Evolutionary conservation across 2,113 vertebrate genomes (phyloP).

Genomic region (Strix uralensis): DNA sequence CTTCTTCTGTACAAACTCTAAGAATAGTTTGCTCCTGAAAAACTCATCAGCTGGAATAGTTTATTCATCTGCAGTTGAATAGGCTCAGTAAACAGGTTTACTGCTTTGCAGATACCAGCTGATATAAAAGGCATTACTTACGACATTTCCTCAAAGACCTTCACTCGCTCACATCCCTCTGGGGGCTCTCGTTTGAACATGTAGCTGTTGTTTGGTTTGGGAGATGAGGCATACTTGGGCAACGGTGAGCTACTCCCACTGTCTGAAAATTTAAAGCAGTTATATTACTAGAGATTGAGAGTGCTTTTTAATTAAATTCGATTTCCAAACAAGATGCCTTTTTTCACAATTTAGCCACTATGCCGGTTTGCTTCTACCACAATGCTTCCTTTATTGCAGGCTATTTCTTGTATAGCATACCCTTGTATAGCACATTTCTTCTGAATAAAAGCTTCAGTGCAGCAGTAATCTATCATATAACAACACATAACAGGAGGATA

Average conservation of each 20-base stretch:
- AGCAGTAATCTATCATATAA: slow-evolving; percentile 47
- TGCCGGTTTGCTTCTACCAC: slow-evolving; percentile 37
- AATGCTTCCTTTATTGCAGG: slow-evolving; percentile 39
- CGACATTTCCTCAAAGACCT: slow-evolving; percentile 97
- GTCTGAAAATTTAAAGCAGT: slow-evolving; percentile 87
- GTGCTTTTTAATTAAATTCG: slow-evolving; percentile 69
- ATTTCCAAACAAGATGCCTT: slow-evolving; percentile 74
- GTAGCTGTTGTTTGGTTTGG: slow-evolving; percentile 99
- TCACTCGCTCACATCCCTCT: slow-evolving; percentile 97
- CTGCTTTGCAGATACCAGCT: slow-evolving; percentile 78
- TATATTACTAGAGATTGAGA: slow-evolving; percentile 82
- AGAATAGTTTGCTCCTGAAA: slow-evolving; percentile 65
- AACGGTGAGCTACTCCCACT: slow-evolving; percentile 92
- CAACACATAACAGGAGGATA: slow-evolving; percentile 42
- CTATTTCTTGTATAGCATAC: slow-evolving; percentile 34
- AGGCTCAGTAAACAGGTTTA: slow-evolving; percentile 70
- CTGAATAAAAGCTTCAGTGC: slow-evolving; percentile 46
- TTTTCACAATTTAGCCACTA: slow-evolving; percentile 45
- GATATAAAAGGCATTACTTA: slow-evolving; percentile 83
- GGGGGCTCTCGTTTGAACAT: slow-evolving; percentile 99
- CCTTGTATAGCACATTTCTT: slow-evolving; percentile 44
- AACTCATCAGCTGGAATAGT: slow-evolving; percentile 75
- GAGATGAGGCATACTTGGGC: slow-evolving; percentile 95
- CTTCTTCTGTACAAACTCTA: slow-evolving; percentile 56
- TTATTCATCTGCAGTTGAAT: slow-evolving; percentile 75